phyloP scores from a whole-genome alignment of 2,113 vertebrate genomes.

The Marcusenius ussheri region DNA sequence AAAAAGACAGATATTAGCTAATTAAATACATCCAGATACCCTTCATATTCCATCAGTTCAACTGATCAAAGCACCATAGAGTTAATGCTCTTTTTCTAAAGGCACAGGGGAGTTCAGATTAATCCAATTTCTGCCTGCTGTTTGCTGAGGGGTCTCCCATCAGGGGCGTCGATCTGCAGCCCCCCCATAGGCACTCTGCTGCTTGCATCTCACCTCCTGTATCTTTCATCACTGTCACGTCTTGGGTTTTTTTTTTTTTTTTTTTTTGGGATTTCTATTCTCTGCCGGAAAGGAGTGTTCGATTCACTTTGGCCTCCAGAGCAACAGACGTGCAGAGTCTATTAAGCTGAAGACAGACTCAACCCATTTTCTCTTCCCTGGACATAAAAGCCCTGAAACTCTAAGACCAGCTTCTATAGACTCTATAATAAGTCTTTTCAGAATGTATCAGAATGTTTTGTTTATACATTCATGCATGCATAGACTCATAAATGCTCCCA shows the following conservation, averaged over 20 bases:
- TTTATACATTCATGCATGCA: not conserved
- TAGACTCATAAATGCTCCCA: not conserved
- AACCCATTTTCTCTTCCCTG: not conserved
- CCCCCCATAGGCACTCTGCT: not conserved
- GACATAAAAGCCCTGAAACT: not conserved
- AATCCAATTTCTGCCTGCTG: not conserved
- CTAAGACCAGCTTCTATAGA: not conserved
- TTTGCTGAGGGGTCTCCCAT: not conserved
- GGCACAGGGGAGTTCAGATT: not conserved
- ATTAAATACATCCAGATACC: not conserved
- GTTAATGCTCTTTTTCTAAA: not conserved
- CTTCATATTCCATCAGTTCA: not conserved
- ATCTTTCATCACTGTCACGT: slow-evolving; percentile 1
- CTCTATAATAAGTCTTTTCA: not conserved
- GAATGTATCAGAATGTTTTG: not conserved
- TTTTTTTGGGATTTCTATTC: not conserved
- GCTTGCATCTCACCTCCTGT: not conserved
- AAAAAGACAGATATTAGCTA: slow-evolving; percentile 7
- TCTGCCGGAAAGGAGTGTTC: not conserved
- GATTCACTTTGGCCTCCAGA: slow-evolving; percentile 1
- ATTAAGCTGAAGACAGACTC: not conserved
- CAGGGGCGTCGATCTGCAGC: not conserved
- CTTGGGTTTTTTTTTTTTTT: not conserved
- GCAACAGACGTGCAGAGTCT: not conserved
- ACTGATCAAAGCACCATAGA: not conserved